Percentiles rank a stretch among this genome's conserved stretches.
Conservation (phyloP, 1,140 invertebrate genomes). For the Bemisia tabaci region DNA sequence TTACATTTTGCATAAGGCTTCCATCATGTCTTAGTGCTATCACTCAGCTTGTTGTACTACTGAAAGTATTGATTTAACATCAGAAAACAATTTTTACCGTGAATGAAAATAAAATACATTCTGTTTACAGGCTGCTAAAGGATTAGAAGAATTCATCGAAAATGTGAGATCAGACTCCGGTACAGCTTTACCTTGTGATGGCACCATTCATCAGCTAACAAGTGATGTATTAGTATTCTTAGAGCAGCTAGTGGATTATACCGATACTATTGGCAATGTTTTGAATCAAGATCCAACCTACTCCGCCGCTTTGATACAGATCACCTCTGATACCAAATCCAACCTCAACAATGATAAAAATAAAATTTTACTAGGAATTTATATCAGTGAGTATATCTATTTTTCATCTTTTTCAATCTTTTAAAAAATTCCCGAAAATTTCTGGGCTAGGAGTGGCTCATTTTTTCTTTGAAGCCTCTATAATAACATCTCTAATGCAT, state of each 20-base stretch:
- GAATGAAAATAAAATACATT: too few species aligned
- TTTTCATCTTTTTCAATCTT: conserved; percentile 2
- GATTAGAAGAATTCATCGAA: conserved; percentile 85
- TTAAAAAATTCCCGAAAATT: too few species aligned
- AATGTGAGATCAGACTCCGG: conserved; percentile 72
- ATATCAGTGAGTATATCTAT: conserved; percentile 46
- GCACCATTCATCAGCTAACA: conserved; percentile 90
- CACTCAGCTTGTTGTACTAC: too few species aligned
- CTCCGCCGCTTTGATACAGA: conserved; percentile 32
- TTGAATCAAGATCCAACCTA: conserved; percentile 45
- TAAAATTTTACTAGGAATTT: conserved; percentile 48
- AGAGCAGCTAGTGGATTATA: conserved; percentile 66
- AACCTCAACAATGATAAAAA: conserved; percentile 17
- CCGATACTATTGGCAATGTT: conserved; percentile 54
- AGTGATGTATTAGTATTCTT: conserved; percentile 82
- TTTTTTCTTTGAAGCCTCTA: too few species aligned
- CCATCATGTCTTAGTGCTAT: too few species aligned
- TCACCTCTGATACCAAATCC: conserved; percentile 32
- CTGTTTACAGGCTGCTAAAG: conserved; percentile 55
- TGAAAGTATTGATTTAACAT: too few species aligned
- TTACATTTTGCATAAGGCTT: too few species aligned
- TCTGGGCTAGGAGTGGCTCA: too few species aligned
- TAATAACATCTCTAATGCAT: too few species aligned
- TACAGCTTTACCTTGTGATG: conserved; percentile 77
- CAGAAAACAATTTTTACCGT: too few species aligned